A percentile compares a stretch with the other conserved stretches of the same genome.
phyloP scores from a whole-genome alignment of 2,113 vertebrate species.

The Micronycteris hirsuta region DNA sequence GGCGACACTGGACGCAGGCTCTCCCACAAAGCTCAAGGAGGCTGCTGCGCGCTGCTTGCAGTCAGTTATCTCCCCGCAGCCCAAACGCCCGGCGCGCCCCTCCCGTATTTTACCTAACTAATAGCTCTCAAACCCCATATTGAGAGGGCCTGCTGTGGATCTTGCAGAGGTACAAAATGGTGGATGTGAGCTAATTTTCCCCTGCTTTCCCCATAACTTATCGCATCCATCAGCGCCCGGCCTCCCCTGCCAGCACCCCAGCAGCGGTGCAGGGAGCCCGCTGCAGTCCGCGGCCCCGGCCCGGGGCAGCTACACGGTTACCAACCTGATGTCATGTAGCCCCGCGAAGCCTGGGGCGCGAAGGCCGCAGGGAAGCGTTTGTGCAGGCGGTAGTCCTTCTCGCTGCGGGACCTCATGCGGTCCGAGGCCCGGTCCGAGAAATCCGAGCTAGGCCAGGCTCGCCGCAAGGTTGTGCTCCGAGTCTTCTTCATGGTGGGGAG shows the following conservation, averaged over 20 bases:
- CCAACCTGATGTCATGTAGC: constrained; percentile 98
- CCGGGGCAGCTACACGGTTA: constrained; percentile 57
- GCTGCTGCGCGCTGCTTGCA: constrained; percentile 45
- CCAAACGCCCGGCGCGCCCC: constrained; percentile 13
- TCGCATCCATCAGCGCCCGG: constrained; percentile 47
- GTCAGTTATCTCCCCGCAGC: constrained; percentile 42
- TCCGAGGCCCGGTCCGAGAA: constrained; percentile 95
- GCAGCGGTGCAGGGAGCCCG: not conserved
- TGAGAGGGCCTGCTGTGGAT: constrained; percentile 76
- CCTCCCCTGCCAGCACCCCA: not conserved
- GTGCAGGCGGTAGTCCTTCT: constrained; percentile 98
- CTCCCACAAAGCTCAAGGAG: constrained; percentile 38
- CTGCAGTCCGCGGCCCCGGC: not conserved
- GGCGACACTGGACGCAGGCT: constrained; percentile 60
- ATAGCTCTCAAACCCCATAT: constrained; percentile 81
- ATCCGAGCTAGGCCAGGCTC: constrained; percentile 97
- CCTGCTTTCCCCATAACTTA: constrained; percentile 74
- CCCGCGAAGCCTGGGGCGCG: constrained; percentile 92
- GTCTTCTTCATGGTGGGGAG: constrained; percentile 96
- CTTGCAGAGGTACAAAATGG: constrained; percentile 87
- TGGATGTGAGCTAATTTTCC: constrained; percentile 78
- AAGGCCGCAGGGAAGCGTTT: constrained; percentile 97
- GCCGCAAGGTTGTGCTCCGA: constrained; percentile 93
- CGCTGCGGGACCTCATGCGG: constrained; percentile 94
- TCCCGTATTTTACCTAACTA: constrained; percentile 53